Conservation (phyloP, 2,888 invertebrate species). For the Venusia cambrica region DNA sequence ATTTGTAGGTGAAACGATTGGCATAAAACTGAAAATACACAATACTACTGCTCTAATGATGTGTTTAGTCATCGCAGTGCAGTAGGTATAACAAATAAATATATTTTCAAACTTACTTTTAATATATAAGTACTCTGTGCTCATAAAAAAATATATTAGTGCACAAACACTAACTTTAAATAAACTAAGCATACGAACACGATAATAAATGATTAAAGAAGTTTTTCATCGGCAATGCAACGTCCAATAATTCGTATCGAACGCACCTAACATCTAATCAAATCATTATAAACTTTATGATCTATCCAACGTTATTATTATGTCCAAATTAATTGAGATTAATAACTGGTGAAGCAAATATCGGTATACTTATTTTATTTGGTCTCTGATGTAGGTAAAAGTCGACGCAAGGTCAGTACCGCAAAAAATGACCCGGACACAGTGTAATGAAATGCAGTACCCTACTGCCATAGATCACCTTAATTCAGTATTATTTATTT, state of each 20-base stretch:
- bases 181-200: too few relatives aligned
- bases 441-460: constrained; percentile 30
- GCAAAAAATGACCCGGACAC: constrained; percentile 41
- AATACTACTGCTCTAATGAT: too few relatives aligned
- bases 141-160: too few relatives aligned
- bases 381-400: constrained; percentile 51
- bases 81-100: too few relatives aligned
- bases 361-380: constrained; percentile 36
- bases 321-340: constrained; percentile 44
- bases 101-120: too few relatives aligned
- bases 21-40: too few relatives aligned
- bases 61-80: too few relatives aligned
- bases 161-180: too few relatives aligned
- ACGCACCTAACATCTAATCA: constrained; percentile 24
- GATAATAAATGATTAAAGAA: too few relatives aligned
- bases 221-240: constrained; percentile 27
- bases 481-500: background rate
- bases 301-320: constrained; percentile 33
- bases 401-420: constrained; percentile 44
- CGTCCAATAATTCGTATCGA: constrained; percentile 19
- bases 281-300: constrained; percentile 17
- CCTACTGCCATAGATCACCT: constrained; percentile 13
- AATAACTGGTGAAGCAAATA: constrained; percentile 42
- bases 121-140: too few relatives aligned
- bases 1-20: too few relatives aligned